Evolutionary conservation across 2,888 invertebrate species (phyloP), one percentile per base, ranked within the genome.

Genomic region (Agrotis puta): DNA sequence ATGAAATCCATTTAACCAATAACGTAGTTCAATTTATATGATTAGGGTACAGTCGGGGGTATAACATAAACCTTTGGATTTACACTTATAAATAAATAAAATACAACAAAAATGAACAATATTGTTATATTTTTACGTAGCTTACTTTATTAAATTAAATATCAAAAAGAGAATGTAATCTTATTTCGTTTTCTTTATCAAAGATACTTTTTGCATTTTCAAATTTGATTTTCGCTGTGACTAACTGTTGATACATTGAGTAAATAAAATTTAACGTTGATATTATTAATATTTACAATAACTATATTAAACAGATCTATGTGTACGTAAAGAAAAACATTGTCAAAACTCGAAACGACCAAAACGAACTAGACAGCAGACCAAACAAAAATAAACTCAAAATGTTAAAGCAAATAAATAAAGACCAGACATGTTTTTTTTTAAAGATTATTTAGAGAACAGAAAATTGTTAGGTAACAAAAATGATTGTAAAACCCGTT

Each of bases 101-200:
- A 56, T 63, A 65, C 48, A 69, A 59, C 48, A 47, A 47, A 69
- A 48, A 73, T 48, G 20, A 69, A 45, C 59, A 59, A 43, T 27
- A 65, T 76, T 63, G 13, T 54, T 1, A 18, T 57, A 57, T 50
- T 65, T 63, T 63, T 74, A 59, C 54, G 13, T 14, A 22, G 45
- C 22, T 50, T 58, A 63, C 80, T 77, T 64, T 58, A 62, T 72
- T 65, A 63, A 74, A 70, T 74, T 72, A 74, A 72, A 74, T 39
- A 65, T 65, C 54, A 65, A 74, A 69, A 50, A 59, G 18, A 53
- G 16, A 43, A 20, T 20, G 48, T 24, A 47, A 39, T 59, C 16
- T 45, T 64, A 20, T 59, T 61, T 51, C 11, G 13, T 16, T 57
- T 58, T 58, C 18, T 65, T 69, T 67, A 61, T 53, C 22, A 20